These are phyloP conservation scores for Holocentrus rufus DNA, from an alignment of 2,797 vertebrate species.

Conservation along the genomic window DNA sequence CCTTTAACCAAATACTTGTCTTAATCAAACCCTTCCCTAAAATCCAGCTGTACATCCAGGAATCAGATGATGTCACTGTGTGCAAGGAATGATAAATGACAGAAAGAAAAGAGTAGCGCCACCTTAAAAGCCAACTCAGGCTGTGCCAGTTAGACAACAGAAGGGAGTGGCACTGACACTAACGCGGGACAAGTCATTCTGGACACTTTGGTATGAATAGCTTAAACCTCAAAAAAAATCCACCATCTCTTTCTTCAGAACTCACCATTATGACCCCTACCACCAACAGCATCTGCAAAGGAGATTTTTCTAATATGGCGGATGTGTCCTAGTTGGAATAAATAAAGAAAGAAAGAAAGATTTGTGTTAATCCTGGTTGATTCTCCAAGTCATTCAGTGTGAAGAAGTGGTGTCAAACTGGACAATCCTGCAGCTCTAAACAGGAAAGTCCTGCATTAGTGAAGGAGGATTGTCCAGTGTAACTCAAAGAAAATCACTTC, in stretches of 20 bases:
- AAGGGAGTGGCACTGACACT: constrained; percentile 54
- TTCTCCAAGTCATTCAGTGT: background rate
- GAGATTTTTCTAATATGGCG: constrained; percentile 69
- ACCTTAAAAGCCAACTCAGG: constrained; percentile 62
- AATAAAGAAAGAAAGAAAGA: constrained; percentile 44
- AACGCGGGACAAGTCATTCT: constrained; percentile 33
- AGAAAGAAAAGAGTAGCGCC: constrained; percentile 52
- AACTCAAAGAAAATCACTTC: constrained; percentile 2
- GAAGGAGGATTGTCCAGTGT: constrained; percentile 8
- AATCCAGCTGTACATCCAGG: constrained; percentile 26
- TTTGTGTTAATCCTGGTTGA: background rate
- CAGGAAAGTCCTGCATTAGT: constrained; percentile 5
- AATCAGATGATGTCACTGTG: constrained; percentile 44
- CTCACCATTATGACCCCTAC: constrained; percentile 66
- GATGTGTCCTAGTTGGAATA: constrained; percentile 67
- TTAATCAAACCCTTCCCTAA: constrained; percentile 51
- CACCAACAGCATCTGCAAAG: constrained; percentile 68
- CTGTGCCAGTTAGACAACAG: constrained; percentile 59
- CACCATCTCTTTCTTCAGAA: constrained; percentile 51
- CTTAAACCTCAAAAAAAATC: no score
- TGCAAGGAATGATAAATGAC: constrained; percentile 53
- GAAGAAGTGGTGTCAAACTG: background rate
- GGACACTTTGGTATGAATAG: constrained; percentile 15
- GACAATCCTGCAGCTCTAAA: constrained; percentile 4
- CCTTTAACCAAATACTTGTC: constrained; percentile 68